A percentile compares a stretch with the other conserved stretches of the same genome.
phyloP scores from a whole-genome alignment of 2,113 vertebrate genomes.

The Pyrgilauda ruficollis region DNA sequence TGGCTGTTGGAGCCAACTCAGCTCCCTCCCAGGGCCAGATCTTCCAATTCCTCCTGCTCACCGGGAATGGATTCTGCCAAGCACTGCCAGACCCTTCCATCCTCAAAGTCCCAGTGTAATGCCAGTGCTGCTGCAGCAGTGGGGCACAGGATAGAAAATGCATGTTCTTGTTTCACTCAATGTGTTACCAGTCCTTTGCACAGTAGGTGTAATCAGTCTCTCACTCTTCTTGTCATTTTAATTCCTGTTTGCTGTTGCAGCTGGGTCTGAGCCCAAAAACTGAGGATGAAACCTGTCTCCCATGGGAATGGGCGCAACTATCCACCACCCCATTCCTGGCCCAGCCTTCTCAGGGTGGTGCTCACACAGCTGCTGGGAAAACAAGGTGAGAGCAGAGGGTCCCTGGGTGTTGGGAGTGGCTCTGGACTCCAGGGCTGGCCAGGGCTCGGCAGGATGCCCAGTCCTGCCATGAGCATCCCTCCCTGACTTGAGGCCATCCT shows the following conservation, averaged over 20 bases:
- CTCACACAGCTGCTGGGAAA: too few species aligned
- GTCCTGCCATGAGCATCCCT: background rate
- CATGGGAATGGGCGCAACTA: background rate
- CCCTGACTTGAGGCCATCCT: background rate
- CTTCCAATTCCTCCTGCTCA: background rate
- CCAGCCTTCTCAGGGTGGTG: accelerated
- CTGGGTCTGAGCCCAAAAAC: background rate
- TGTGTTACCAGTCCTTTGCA: background rate
- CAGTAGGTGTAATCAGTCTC: background rate
- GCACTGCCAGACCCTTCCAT: background rate
- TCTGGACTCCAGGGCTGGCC: background rate
- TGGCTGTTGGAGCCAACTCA: accelerated
- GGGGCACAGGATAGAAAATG: background rate
- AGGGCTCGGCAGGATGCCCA: accelerated
- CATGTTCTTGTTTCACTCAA: background rate
- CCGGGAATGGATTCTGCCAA: background rate
- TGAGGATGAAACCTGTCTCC: background rate
- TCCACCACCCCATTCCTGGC: accelerated
- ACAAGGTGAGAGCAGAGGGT: too few species aligned
- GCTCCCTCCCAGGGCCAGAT: background rate
- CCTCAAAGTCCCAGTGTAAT: accelerated
- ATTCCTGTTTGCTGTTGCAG: background rate
- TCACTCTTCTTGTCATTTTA: background rate
- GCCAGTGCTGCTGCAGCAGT: background rate
- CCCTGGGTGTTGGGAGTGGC: background rate